A percentile compares a stretch with the other conserved stretches of the same genome.
Conservation (phyloP, 2,113 vertebrate genomes). For the rabbit (Oryctolagus cuniculus) region DNA sequence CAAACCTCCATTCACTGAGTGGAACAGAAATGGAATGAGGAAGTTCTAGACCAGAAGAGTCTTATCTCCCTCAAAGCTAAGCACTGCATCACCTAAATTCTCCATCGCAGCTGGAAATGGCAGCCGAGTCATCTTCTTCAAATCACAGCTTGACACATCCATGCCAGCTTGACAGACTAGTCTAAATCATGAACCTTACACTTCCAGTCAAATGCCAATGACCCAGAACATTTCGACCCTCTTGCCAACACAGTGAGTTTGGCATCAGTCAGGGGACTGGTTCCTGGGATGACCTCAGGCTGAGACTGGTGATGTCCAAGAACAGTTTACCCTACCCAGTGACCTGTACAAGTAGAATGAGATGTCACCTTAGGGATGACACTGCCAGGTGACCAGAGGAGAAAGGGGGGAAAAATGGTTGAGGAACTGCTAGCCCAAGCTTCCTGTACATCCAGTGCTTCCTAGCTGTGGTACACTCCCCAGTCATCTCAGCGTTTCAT, state of each 20-base stretch:
- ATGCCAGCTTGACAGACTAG: neutral
- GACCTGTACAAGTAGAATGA: slow-evolving; percentile 27
- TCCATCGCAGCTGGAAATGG: neutral
- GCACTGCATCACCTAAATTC: neutral
- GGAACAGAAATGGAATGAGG: neutral
- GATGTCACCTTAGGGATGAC: neutral
- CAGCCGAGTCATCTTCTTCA: slow-evolving; percentile 17
- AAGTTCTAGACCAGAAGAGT: slow-evolving; percentile 32
- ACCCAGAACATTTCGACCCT: slow-evolving; percentile 22
- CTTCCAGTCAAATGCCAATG: neutral
- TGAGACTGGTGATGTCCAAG: slow-evolving; percentile 5
- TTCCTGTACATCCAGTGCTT: neutral
- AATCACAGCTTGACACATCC: neutral
- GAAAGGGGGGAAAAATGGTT: neutral
- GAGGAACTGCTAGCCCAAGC: neutral
- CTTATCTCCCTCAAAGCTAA: slow-evolving; percentile 33
- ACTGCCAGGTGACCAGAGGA: neutral
- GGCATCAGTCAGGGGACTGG: neutral
- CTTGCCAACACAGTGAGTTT: neutral
- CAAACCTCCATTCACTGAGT: slow-evolving; percentile 42
- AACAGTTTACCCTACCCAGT: neutral
- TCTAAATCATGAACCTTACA: neutral
- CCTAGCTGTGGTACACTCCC: slow-evolving; percentile 33
- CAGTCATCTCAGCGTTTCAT: slow-evolving; percentile 61
- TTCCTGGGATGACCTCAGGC: neutral